A percentile compares a stretch with the other conserved stretches of the same genome.
Evolutionary conservation across 1,140 invertebrate species (phyloP).

Genomic region (Thaumatotibia leucotreta): DNA sequence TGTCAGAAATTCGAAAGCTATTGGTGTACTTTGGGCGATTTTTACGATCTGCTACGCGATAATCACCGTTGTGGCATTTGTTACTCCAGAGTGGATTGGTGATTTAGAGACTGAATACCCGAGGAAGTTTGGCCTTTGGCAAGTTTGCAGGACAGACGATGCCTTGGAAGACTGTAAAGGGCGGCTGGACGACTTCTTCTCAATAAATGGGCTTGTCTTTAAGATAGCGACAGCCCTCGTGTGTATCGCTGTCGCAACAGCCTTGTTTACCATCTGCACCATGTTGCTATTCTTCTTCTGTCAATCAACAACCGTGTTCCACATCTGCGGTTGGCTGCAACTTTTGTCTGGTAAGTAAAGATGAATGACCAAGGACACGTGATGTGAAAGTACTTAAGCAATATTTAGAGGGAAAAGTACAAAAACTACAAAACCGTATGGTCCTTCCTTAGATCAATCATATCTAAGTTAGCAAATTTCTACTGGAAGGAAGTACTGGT

Average conservation of each 20-base stretch:
- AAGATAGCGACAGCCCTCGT: constrained; percentile 92
- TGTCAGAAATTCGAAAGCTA: constrained; percentile 96
- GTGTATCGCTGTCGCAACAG: constrained; percentile 89
- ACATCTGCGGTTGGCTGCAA: constrained; percentile 96
- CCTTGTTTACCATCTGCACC: constrained; percentile 89
- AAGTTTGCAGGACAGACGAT: constrained; percentile 85
- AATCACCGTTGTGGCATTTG: constrained; percentile 94
- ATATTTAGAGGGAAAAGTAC: too few species aligned
- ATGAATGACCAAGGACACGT: too few species aligned
- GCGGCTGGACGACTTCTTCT: constrained; percentile 88
- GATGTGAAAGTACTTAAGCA: too few species aligned
- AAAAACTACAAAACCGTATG: too few species aligned
- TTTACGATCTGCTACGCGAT: constrained; percentile 98
- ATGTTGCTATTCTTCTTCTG: constrained; percentile 97
- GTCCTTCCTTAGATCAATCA: too few species aligned
- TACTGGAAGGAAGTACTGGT: neutral
- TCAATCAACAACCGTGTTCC: constrained; percentile 94
- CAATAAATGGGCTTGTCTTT: constrained; percentile 84
- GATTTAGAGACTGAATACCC: constrained; percentile 89
- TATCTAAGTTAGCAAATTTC: too few species aligned
- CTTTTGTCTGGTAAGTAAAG: constrained; percentile 89
- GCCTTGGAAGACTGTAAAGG: constrained; percentile 87
- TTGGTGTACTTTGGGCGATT: constrained; percentile 97
- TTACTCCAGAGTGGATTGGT: constrained; percentile 96
- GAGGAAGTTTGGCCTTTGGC: constrained; percentile 95